phyloP scores from a whole-genome alignment of 2,888 invertebrate genomes.

The Tipula unca region DNA sequence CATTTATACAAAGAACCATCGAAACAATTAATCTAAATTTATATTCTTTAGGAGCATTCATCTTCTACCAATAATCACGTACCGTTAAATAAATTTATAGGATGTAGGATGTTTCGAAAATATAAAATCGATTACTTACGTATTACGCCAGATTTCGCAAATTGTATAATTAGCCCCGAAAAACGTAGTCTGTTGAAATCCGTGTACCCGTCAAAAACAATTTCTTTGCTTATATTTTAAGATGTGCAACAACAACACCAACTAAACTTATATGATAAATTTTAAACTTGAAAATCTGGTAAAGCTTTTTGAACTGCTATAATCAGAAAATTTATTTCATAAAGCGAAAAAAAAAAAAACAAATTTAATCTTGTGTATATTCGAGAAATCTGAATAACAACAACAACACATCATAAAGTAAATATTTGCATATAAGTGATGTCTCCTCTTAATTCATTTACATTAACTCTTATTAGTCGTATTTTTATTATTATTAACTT shows the following conservation, averaged over 20 bases:
- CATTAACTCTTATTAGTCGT: background rate
- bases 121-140: background rate
- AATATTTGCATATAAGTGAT: background rate
- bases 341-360: background rate
- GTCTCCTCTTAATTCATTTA: constrained; percentile 2
- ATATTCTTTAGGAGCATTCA: background rate
- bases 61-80: background rate
- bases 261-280: background rate
- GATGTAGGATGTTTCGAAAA: background rate
- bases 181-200: background rate
- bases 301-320: background rate
- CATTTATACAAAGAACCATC: background rate
- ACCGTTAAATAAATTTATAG: background rate
- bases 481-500: background rate
- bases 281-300: background rate
- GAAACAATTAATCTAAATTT: background rate
- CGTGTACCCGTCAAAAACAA: no score
- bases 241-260: background rate
- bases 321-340: background rate
- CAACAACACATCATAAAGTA: background rate
- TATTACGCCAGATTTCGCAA: no score
- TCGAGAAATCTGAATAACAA: background rate
- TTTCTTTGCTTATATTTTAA: background rate
- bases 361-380: background rate
- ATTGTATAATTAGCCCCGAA: no score